Evolutionary conservation across 2,888 invertebrate genomes (phyloP), one percentile per base, ranked within the genome.

Genomic region (Malthinus seriepunctatus): DNA sequence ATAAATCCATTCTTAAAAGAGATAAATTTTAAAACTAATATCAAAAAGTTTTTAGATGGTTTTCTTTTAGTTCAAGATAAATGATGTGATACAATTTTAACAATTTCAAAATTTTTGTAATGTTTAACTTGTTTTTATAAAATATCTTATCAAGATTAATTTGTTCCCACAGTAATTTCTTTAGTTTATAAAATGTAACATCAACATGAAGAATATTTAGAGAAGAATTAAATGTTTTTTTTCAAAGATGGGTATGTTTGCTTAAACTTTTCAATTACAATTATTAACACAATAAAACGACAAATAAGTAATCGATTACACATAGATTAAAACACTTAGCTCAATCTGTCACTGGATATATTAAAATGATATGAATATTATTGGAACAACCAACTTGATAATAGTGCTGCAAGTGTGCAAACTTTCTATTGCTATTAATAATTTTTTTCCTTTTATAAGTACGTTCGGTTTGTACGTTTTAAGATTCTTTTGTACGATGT

Each of bases 361-460:
- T 38, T 59, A 59, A 59, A 59, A 54, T 59, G 59, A 59, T 59
- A 59, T 59, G 59, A 54, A 55, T 51, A 54, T 37, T 39, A 52
- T 52, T 49, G 35, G 23, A 48, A 52, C 51, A 53, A 35, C 34
- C 45, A 59, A 51, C 46, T 45, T 54, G 59, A 55, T 51, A 39
- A 38, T 34, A 51, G 39, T 42, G 39, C 39, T 50, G 58, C 53
- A 34, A 58, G 32, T 53, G 58, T 53, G 58, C 53, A 58, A 48
- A 53, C 39, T 23, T 44, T 10, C 38, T 38, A 37, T 44, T 51
- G 32, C 42, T 35, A 33, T 44, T 33, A 12, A 31, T 52, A 32
- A 31, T 33, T 31, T 39, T 32, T 39, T 51, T 14, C 32, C 39
- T 47, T 32, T 47, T 47, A 47, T 54, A 54, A 54, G 39, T 52